Base-by-base conservation (phyloP, 2,888 invertebrate genomes). In the Heterodera filipjevi region DNA sequence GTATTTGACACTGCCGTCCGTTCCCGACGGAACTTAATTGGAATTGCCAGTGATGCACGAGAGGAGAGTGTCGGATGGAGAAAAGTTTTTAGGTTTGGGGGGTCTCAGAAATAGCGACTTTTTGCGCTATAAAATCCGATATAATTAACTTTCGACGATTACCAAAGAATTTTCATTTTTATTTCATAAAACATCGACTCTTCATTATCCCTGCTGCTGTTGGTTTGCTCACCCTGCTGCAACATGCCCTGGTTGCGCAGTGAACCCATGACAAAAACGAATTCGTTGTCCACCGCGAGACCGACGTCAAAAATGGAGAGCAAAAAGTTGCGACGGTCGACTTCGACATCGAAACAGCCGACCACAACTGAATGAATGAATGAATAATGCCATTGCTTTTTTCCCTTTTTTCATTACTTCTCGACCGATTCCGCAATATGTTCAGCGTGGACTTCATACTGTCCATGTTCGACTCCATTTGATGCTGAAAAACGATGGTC, bases 1-100 rank as follows among this genome's bases (percentile, higher is more conserved):
- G 72, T 84, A 87, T 66, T 87, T 86, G 59, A 84, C 80, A 27
- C 76, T 82, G n/a, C 68, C 46, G 30, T 88, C 82, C 76, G 82
- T 85, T 22, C 68, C 35, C 19, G n/a, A 0, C 22, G 68, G 19
- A 35, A 35, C 68, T 33, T 16, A 68, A 68, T 30, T 39, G 39
- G n/a, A n/a, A n/a, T n/a, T n/a, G n/a, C n/a, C n/a, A n/a, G n/a
- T n/a, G n/a, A n/a, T n/a, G n/a, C n/a, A n/a, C n/a, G n/a, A n/a
- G n/a, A n/a, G n/a, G n/a, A n/a, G n/a, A n/a, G n/a, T n/a, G n/a
- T n/a, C n/a, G n/a, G n/a, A n/a, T n/a, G n/a, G n/a, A n/a, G n/a
- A n/a, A n/a, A n/a, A n/a, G n/a, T n/a, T n/a, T n/a, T n/a, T n/a
- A n/a, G n/a, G n/a, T n/a, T n/a, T n/a, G n/a, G n/a, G n/a, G n/a